A percentile compares a stretch with the other conserved stretches of the same genome.
phyloP scores from a whole-genome alignment of 2,888 invertebrate genomes.

The Epicampocera succincta region DNA sequence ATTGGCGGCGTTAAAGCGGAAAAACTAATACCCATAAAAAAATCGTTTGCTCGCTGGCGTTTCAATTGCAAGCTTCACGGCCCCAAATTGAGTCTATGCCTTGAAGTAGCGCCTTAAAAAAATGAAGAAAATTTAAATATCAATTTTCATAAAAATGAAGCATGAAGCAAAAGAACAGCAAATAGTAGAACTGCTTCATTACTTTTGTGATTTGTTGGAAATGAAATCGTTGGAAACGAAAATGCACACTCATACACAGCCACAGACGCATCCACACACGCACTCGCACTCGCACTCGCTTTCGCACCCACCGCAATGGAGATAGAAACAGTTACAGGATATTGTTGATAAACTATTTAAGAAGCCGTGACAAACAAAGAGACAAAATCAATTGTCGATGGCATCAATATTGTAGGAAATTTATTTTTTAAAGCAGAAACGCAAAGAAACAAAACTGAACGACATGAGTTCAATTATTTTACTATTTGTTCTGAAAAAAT shows the following conservation, averaged over 20 bases:
- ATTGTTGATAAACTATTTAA: slow-evolving; percentile 39
- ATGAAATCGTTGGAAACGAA: slow-evolving; percentile 34
- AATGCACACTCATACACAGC: no score
- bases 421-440: slow-evolving; percentile 2
- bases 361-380: slow-evolving; percentile 55
- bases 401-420: slow-evolving; percentile 54
- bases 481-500: slow-evolving; percentile 19
- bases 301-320: background rate
- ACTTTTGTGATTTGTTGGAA: slow-evolving; percentile 77
- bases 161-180: slow-evolving; percentile 75
- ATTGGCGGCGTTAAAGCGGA: slow-evolving; percentile 51
- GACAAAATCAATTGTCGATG: slow-evolving; percentile 60
- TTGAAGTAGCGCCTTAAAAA: background rate
- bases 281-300: background rate
- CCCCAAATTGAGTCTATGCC: background rate
- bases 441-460: slow-evolving; percentile 6
- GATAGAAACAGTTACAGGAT: slow-evolving; percentile 44
- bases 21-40: slow-evolving; percentile 43
- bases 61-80: slow-evolving; percentile 8
- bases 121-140: slow-evolving; percentile 71
- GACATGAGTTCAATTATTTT: background rate
- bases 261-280: background rate
- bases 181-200: slow-evolving; percentile 78
- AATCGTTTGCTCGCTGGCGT: slow-evolving; percentile 18
- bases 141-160: slow-evolving; percentile 76